These are phyloP conservation scores for Dryocosmus kuriphilus DNA, from an alignment of 2,888 invertebrate genomes.

Conservation along the genomic window DNA sequence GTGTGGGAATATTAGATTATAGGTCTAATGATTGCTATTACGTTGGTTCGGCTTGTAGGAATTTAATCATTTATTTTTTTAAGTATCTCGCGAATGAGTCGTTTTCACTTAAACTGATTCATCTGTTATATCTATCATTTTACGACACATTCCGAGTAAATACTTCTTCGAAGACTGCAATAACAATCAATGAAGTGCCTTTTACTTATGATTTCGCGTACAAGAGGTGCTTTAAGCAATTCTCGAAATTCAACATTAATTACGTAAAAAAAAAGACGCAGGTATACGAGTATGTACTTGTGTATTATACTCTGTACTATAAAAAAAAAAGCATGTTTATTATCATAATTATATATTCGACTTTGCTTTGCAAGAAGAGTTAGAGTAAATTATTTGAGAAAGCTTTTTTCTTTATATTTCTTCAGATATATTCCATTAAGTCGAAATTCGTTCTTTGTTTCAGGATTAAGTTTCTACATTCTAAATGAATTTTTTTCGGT, in stretches of 20 bases:
- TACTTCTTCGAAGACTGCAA: conserved; percentile 27
- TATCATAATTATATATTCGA: too few species aligned
- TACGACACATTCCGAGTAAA: conserved; percentile 30
- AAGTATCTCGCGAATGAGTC: background rate
- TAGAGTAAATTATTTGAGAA: too few species aligned
- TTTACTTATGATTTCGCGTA: conserved; percentile 15
- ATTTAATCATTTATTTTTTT: background rate
- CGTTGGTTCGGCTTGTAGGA: background rate
- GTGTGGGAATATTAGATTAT: too few species aligned
- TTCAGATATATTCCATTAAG: too few species aligned
- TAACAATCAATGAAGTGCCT: conserved; percentile 28
- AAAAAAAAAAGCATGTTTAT: too few species aligned
- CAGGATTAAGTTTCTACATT: too few species aligned
- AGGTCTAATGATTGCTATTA: background rate
- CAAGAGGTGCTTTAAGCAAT: conserved; percentile 23
- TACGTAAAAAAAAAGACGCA: conserved; percentile 11
- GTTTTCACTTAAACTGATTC: conserved; percentile 24
- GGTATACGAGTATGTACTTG: conserved; percentile 2
- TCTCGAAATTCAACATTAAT: background rate
- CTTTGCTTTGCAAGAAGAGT: too few species aligned
- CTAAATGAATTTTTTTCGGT: too few species aligned
- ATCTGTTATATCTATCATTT: conserved; percentile 35
- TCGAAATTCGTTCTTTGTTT: too few species aligned
- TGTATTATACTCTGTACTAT: background rate
- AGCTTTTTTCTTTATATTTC: too few species aligned